Percentiles rank a stretch among this genome's conserved stretches.
These are phyloP conservation scores for Elysia crispata DNA, from an alignment of 2,888 invertebrate species.

Conservation along the genomic window DNA sequence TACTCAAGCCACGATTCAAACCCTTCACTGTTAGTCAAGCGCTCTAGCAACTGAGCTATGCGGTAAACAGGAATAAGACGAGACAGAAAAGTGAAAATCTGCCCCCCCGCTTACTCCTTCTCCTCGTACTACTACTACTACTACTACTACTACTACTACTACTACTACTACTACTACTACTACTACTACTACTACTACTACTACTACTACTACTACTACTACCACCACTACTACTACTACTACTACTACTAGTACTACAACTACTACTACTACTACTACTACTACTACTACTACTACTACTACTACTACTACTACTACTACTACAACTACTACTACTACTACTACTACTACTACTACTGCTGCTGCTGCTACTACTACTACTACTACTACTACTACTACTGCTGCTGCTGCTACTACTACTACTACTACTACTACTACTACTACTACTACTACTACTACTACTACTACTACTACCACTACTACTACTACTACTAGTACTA, in stretches of 20 bases:
- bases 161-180: slow-evolving; percentile 29
- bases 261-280: slow-evolving; percentile 36
- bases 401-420: slow-evolving; percentile 15
- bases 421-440: slow-evolving; percentile 15
- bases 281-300: slow-evolving; percentile 28
- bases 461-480: slow-evolving; percentile 21
- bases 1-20: too few relatives aligned
- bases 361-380: slow-evolving; percentile 18
- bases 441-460: slow-evolving; percentile 20
- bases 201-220: slow-evolving; percentile 32
- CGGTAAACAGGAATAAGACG: too few relatives aligned
- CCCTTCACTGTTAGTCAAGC: too few relatives aligned
- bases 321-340: slow-evolving; percentile 33
- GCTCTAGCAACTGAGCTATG: too few relatives aligned
- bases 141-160: slow-evolving; percentile 29
- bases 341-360: slow-evolving; percentile 47
- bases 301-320: slow-evolving; percentile 31
- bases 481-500: slow-evolving; percentile 26
- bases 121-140: too few relatives aligned
- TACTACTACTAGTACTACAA: too few relatives aligned
- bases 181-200: slow-evolving; percentile 33
- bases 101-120: too few relatives aligned
- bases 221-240: slow-evolving; percentile 36
- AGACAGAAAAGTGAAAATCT: too few relatives aligned
- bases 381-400: slow-evolving; percentile 20